phyloP scores from a whole-genome alignment of 2,797 vertebrate species.

The Channallabes apus region DNA sequence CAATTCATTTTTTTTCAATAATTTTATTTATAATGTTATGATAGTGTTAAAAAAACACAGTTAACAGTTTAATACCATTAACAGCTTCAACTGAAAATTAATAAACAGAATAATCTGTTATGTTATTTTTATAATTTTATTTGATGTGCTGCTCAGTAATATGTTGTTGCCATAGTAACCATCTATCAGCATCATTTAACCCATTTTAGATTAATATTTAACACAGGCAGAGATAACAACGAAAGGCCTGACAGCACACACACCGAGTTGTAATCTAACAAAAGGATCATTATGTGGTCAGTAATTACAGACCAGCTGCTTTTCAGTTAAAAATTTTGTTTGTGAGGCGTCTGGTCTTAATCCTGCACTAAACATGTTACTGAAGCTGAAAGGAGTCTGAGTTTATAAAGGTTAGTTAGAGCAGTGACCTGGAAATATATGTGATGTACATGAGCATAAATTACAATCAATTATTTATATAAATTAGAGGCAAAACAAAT shows the following conservation, averaged over 20 bases:
- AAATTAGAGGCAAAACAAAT: neutral
- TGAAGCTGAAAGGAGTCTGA: neutral
- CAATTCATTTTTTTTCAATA: no score
- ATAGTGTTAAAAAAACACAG: neutral
- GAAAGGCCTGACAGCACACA: no score
- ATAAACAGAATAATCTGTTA: neutral
- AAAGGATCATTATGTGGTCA: neutral
- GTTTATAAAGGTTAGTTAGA: neutral
- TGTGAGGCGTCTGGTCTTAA: neutral
- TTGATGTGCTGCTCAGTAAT: no score
- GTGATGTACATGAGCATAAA: neutral
- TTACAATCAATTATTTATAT: neutral
- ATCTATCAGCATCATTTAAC: no score
- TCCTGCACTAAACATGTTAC: neutral
- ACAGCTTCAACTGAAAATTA: no score
- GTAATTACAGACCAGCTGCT: slow-evolving; percentile 10
- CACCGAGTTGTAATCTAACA: no score
- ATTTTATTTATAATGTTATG: no score
- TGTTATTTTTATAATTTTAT: no score
- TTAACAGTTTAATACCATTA: neutral
- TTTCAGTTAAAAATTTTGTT: neutral
- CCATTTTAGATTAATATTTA: no score
- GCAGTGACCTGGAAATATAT: neutral
- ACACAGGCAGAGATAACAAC: no score
- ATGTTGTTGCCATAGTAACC: no score